Base-by-base conservation (phyloP, 2,113 vertebrate genomes). In the Macrotis lagotis region DNA sequence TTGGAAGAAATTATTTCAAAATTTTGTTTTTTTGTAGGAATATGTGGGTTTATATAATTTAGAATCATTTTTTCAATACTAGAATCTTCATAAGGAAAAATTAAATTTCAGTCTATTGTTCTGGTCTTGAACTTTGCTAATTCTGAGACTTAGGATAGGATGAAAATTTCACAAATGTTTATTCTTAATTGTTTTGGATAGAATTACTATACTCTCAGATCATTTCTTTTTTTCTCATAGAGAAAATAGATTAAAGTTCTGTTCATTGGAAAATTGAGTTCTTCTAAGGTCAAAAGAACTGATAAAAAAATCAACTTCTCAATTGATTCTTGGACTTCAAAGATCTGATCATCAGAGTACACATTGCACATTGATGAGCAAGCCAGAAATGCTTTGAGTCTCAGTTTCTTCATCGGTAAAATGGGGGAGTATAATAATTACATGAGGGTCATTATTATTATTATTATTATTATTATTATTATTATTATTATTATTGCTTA, bases 171-270 rank as follows among this genome's bases (percentile, higher is more conserved):
- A 66, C 37, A 66, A 66, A 66, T 66, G 37, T 14, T 66, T 66
- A 12, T 66, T 37, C 28, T 66, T 66, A 12, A n/a, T 74, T 74
- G 37, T 74, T 83, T 44, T 44, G 66, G 66, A 83, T 44, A 19
- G 19, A 44, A 19, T 7, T 83, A 83, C 66, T 8, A 19, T 44
- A 83, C 52, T 94, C 89, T 28, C 3, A 90, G 91, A 66, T 89
- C 14, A 2, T 92, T 50, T 95, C 9, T 94, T 44, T 66, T 66
- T 51, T 19, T 11, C 37, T 59, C 93, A 93, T n/a, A 83, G 94
- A 89, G 89, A 96, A 97, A 96, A 37, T 49, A 48, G 25, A 74
- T 95, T 95, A 96, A 97, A 97, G 96, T 83, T 88, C 47, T 93
- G 88, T 22, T 96, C 88, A 96, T 93, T 25, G 52, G 92, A 95